phyloP scores from a whole-genome alignment of 2,113 vertebrate species.

The Nannospalax galili region DNA sequence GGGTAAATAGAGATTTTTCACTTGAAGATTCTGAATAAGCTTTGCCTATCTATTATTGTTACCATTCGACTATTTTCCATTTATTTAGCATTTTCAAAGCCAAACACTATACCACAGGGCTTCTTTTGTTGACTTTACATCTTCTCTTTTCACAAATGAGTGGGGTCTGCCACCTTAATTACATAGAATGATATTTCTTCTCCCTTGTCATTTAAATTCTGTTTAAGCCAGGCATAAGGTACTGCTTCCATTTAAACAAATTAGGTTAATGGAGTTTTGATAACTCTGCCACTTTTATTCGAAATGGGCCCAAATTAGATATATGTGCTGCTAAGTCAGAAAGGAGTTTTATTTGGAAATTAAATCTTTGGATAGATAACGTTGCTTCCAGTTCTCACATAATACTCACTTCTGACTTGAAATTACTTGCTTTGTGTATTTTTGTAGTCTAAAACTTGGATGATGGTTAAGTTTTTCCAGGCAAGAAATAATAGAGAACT shows the following conservation, averaged over 20 bases:
- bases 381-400: not conserved
- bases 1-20: not conserved
- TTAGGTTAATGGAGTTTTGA: conserved; percentile 72
- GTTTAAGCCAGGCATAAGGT: conserved; percentile 58
- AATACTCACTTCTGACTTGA: conserved; percentile 32
- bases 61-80: conserved; percentile 34
- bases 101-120: conserved; percentile 2
- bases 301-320: conserved; percentile 64
- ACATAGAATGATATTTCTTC: conserved; percentile 52
- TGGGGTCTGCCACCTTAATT: conserved; percentile 58
- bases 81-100: conserved; percentile 65
- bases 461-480: conserved; percentile 51
- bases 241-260: conserved; percentile 70
- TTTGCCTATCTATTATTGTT: conserved; percentile 27
- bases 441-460: conserved; percentile 16
- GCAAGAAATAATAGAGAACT: conserved; percentile 2
- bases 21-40: conserved; percentile 51
- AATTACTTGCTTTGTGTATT: not conserved
- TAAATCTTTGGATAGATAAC: conserved; percentile 46
- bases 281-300: conserved; percentile 69
- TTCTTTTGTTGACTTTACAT: conserved; percentile 56
- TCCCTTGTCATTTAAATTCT: conserved; percentile 57
- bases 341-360: conserved; percentile 65
- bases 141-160: conserved; percentile 48
- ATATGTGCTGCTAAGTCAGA: conserved; percentile 27